A percentile compares a stretch with the other conserved stretches of the same genome.
Evolutionary conservation across 2,888 invertebrate genomes (phyloP).

Genomic region (Sacculina carcini): DNA sequence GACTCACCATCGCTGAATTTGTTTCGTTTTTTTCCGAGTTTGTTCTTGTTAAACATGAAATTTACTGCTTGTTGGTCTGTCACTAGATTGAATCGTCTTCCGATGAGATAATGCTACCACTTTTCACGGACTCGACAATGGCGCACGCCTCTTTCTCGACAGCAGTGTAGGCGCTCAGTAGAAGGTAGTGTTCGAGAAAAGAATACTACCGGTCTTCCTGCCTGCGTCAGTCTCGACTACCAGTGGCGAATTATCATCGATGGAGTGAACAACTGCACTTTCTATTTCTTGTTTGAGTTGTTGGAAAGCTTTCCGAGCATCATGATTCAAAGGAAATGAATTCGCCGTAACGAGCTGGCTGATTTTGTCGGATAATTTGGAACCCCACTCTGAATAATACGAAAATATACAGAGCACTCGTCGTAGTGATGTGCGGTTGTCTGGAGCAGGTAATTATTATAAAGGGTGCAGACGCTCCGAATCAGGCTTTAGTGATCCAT

Average conservation of each 20-base stretch:
- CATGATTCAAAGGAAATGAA: neutral
- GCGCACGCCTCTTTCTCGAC: neutral
- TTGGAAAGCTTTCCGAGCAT: too few species aligned
- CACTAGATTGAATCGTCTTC: too few species aligned
- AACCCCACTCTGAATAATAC: constrained; percentile 4
- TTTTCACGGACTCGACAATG: neutral
- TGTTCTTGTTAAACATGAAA: too few species aligned
- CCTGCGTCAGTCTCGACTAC: neutral
- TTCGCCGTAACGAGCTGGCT: neutral
- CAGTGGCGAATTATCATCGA: neutral
- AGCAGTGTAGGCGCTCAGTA: neutral
- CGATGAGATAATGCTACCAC: neutral
- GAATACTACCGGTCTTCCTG: neutral
- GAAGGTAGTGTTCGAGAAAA: neutral
- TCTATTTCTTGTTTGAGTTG: too few species aligned
- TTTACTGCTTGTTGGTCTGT: too few species aligned
- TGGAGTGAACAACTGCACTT: too few species aligned
- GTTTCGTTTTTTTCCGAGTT: too few species aligned
- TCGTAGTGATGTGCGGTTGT: neutral
- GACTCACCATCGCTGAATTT: too few species aligned
- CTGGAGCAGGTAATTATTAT: neutral
- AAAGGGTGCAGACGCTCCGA: constrained; percentile 2
- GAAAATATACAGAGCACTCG: constrained; percentile 3
- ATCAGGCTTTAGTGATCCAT: neutral
- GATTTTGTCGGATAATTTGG: constrained; percentile 3